Percentiles rank a stretch among this genome's conserved stretches.
Evolutionary conservation across 1,140 invertebrate genomes (phyloP).

Genomic region (Rhagoletis zephyria): DNA sequence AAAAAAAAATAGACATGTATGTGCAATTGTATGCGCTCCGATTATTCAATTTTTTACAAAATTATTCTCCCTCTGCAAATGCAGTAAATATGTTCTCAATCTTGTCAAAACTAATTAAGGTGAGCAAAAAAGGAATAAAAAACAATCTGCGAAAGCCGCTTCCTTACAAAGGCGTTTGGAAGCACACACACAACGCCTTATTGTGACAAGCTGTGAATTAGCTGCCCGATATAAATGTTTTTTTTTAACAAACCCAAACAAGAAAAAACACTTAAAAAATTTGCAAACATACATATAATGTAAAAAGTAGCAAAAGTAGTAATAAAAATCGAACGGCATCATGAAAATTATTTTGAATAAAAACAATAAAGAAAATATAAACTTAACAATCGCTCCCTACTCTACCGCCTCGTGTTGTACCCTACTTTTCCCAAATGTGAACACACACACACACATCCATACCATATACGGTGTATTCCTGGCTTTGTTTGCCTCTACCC

Average conservation of each 20-base stretch:
- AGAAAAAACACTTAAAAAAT: constrained; percentile 20
- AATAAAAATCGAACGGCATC: neutral
- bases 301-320: neutral
- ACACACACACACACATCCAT: neutral
- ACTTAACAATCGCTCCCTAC: neutral
- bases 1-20: too few species aligned
- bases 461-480: too few species aligned
- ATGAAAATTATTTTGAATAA: neutral
- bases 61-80: neutral
- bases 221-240: neutral
- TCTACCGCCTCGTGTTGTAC: neutral
- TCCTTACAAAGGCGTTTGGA: neutral
- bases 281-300: neutral
- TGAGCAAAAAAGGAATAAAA: constrained; percentile 43
- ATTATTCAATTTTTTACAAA: neutral
- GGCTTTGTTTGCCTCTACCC: neutral
- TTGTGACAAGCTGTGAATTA: constrained; percentile 51
- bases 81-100: neutral
- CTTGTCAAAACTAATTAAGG: constrained; percentile 7
- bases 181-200: constrained; percentile 35
- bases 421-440: neutral
- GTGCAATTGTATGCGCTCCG: too few species aligned
- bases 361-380: neutral
- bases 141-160: neutral
- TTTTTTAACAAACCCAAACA: neutral